phyloP scores from a whole-genome alignment of 2,888 invertebrate species.

The Eupithecia exiguata region DNA sequence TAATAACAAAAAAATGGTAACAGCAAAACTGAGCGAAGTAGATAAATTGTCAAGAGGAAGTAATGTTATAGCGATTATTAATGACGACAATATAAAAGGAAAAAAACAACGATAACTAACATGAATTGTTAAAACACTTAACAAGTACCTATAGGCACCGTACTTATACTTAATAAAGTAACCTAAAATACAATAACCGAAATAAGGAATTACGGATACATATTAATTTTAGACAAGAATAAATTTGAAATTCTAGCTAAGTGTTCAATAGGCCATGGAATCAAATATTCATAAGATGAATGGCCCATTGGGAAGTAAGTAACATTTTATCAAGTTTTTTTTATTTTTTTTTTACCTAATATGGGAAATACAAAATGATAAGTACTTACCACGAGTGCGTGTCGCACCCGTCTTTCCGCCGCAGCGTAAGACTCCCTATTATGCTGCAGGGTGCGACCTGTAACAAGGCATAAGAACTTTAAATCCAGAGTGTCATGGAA shows the following conservation, averaged over 20 bases:
- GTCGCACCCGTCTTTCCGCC: constrained; percentile 84
- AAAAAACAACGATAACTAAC: constrained; percentile 8
- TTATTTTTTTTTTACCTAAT: no score
- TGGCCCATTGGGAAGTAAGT: neutral
- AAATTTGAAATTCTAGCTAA: neutral
- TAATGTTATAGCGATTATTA: constrained; percentile 9
- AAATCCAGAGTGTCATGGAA: neutral
- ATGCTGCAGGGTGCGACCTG: constrained; percentile 82
- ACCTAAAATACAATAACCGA: neutral
- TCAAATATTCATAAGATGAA: neutral
- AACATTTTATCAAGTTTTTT: no score
- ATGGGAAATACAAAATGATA: neutral
- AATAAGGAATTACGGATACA: neutral
- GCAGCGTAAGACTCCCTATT: constrained; percentile 83
- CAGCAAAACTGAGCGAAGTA: neutral
- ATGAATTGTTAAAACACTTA: neutral
- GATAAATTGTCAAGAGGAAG: constrained; percentile 14
- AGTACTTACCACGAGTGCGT: constrained; percentile 83
- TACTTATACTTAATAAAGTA: neutral
- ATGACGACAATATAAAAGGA: constrained; percentile 14
- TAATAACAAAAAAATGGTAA: neutral
- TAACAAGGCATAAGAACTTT: constrained; percentile 47
- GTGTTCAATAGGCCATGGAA: neutral
- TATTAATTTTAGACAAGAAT: neutral
- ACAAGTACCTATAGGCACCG: neutral